phyloP scores from a whole-genome alignment of 2,113 vertebrate genomes.

The Sander lucioperca region DNA sequence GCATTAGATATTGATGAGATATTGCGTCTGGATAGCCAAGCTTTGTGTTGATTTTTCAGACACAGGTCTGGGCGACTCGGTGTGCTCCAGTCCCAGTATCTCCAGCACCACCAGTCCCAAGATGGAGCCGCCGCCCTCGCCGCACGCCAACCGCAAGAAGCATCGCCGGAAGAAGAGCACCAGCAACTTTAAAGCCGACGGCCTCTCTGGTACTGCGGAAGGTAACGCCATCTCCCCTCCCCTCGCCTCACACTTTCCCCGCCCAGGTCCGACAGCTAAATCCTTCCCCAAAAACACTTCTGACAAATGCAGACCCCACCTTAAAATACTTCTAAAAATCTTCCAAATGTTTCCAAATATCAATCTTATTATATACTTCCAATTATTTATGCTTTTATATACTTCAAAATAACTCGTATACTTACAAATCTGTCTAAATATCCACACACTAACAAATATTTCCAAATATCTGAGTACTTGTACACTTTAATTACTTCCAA shows the following conservation, averaged over 20 bases:
- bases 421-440: neutral
- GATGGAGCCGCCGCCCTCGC: slow-evolving; percentile 95
- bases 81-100: slow-evolving; percentile 96
- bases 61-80: slow-evolving; percentile 92
- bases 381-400: neutral
- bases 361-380: neutral
- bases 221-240: slow-evolving; percentile 83
- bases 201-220: slow-evolving; percentile 94
- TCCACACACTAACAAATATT: neutral
- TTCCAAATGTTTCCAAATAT: no score
- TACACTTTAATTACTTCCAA: no score
- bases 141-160: slow-evolving; percentile 98
- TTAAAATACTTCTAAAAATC: neutral
- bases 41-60: slow-evolving; percentile 78
- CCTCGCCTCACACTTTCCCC: slow-evolving; percentile 62
- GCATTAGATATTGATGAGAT: no score
- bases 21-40: no score
- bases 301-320: neutral
- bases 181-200: slow-evolving; percentile 97
- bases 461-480: no score
- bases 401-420: neutral
- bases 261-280: slow-evolving; percentile 16
- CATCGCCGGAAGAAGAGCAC: slow-evolving; percentile 99
- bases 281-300: neutral
- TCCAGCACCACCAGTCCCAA: slow-evolving; percentile 97